Evolutionary conservation across 2,113 vertebrate species (phyloP), one percentile per base, ranked within the genome.

Genomic region (Antidorcas marsupialis): DNA sequence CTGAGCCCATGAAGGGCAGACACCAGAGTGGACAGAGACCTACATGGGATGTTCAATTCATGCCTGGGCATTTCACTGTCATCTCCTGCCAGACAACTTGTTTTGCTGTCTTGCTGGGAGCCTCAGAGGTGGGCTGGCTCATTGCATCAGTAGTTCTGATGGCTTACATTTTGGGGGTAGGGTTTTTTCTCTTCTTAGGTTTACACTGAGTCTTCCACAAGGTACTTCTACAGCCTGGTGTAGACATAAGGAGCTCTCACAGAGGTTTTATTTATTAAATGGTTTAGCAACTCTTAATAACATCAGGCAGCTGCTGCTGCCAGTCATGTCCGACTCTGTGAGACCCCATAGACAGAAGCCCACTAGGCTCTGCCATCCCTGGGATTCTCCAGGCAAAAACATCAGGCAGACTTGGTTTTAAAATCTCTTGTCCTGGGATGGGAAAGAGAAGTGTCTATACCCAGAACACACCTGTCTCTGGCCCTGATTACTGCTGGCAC

Each of bases 401-500:
- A 3, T 27, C 9, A 25, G 79, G 6, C 25, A 12, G 36, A 25
- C 21, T 47, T 86, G 23, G 9, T 84, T 85, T 92, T 96, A 71
- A 43, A 19, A 17, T 23, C 71, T 62, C n/a, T 89, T 27, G 0
- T 25, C 19, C 78, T 36, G 39, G 82, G 19, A 25, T 25, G 12
- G 43, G 55, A 28, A 52, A 45, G 47, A 14, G n/a, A 39, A 62
- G 36, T 21, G 6, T 30, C 0, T 0, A 6, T 3, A 7, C 30
- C 43, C 64, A 60, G 57, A 28, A n/a, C 39, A 0, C 17, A 6
- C 25, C 39, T 28, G 23, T 39, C 10, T 71, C 50, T 30, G 86
- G 27, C 50, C 55, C 60, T 3, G 1, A 0, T 1, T 23, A 1
- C 53, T 45, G 21, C n/a, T 30, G 2, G 6, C 25, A 0, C 14